Evolutionary conservation across 2,888 invertebrate species (phyloP).

Genomic region (Elmis aenea): DNA sequence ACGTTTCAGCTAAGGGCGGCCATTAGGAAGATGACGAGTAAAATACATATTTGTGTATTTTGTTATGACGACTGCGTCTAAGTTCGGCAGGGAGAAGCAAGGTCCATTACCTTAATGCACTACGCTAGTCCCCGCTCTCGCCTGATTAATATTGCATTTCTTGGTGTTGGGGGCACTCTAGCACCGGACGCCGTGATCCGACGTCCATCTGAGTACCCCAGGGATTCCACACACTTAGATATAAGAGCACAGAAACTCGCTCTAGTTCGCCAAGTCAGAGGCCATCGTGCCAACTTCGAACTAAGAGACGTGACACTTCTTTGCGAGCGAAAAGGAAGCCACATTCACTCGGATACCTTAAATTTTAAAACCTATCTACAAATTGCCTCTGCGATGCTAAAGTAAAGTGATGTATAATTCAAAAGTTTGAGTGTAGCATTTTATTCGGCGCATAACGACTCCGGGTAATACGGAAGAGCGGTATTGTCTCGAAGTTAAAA

Average conservation of each 20-base stretch:
- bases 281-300: slow-evolving; percentile 27
- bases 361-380: slow-evolving; percentile 41
- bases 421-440: slow-evolving; percentile 29
- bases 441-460: slow-evolving; percentile 26
- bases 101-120: slow-evolving; percentile 49
- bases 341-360: slow-evolving; percentile 34
- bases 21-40: slow-evolving; percentile 21
- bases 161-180: slow-evolving; percentile 43
- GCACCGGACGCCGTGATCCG: slow-evolving; percentile 35
- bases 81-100: slow-evolving; percentile 28
- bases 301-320: slow-evolving; percentile 39
- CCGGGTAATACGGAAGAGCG: slow-evolving; percentile 23
- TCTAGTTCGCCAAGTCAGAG: slow-evolving; percentile 26
- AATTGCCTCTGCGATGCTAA: slow-evolving; percentile 33
- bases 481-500: slow-evolving; percentile 23
- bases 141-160: slow-evolving; percentile 63
- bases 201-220: slow-evolving; percentile 38
- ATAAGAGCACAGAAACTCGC: slow-evolving; percentile 22
- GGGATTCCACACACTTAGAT: slow-evolving; percentile 34
- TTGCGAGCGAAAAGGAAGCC: slow-evolving; percentile 27
- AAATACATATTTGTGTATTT: slow-evolving; percentile 23
- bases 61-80: slow-evolving; percentile 21
- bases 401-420: slow-evolving; percentile 32
- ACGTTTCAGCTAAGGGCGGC: slow-evolving; percentile 13
- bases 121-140: slow-evolving; percentile 44